phyloP scores from a whole-genome alignment of 2,797 vertebrate genomes.

The Danio albolineatus region DNA sequence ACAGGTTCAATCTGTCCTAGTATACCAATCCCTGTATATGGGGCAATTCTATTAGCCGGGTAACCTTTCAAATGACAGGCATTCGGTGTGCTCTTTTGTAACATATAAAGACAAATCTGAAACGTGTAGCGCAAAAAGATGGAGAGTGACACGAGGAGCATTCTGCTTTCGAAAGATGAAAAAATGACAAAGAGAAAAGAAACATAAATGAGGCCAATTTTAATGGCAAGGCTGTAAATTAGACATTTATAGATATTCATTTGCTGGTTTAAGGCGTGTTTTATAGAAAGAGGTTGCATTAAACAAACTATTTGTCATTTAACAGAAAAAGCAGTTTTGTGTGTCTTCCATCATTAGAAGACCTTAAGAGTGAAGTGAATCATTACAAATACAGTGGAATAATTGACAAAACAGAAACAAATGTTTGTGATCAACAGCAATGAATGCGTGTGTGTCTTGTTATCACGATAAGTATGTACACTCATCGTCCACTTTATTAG shows the following conservation, averaged over 20 bases:
- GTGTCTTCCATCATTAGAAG: background rate
- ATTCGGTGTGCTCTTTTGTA: constrained; percentile 61
- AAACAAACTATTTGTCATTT: background rate
- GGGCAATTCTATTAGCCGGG: constrained; percentile 58
- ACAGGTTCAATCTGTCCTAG: constrained; percentile 51
- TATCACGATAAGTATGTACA: no score
- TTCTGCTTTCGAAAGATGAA: constrained; percentile 29
- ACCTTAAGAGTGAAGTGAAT: background rate
- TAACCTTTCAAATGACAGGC: constrained; percentile 68
- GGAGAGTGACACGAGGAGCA: constrained; percentile 7
- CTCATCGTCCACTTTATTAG: no score
- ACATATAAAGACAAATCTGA: constrained; percentile 69
- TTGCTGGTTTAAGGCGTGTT: background rate
- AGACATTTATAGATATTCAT: background rate
- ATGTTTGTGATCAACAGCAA: no score
- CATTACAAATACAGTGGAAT: background rate
- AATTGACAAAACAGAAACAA: no score
- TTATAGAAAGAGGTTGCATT: background rate
- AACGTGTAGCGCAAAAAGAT: constrained; percentile 35
- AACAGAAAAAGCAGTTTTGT: background rate
- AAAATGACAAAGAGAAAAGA: background rate
- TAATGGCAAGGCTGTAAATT: background rate
- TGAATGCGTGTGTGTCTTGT: no score
- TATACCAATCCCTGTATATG: constrained; percentile 54
- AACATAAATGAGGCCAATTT: background rate